A percentile compares a stretch with the other conserved stretches of the same genome.
Evolutionary conservation across 1,140 invertebrate species (phyloP).

Genomic region (Metopolophium dirhodum): DNA sequence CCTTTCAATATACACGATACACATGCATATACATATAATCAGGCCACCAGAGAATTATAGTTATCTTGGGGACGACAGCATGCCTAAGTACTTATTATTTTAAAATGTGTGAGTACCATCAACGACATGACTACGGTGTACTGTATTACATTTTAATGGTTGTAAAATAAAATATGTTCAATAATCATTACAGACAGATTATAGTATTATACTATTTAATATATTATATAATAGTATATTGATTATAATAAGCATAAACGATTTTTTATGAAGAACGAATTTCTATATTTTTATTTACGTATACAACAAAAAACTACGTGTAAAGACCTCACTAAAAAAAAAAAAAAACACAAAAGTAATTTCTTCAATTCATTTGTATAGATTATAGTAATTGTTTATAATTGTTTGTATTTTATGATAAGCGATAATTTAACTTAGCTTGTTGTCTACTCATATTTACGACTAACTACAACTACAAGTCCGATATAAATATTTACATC

Average conservation of each 20-base stretch:
- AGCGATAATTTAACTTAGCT: too few relatives aligned
- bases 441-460: too few relatives aligned
- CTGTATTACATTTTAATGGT: background rate
- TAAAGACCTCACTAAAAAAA: too few relatives aligned
- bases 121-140: background rate
- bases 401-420: too few relatives aligned
- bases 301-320: too few relatives aligned
- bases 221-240: too few relatives aligned
- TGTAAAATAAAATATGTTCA: background rate
- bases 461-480: too few relatives aligned
- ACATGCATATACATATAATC: background rate
- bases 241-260: background rate
- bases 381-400: too few relatives aligned
- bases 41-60: background rate
- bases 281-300: too few relatives aligned
- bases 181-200: background rate
- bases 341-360: too few relatives aligned
- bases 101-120: background rate
- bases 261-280: background rate
- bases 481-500: too few relatives aligned
- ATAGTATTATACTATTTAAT: background rate
- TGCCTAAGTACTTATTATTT: background rate
- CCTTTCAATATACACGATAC: background rate
- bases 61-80: background rate
- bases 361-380: too few relatives aligned